Conservation (phyloP, 2,797 vertebrate species). For the Cryptoprocta ferox region DNA sequence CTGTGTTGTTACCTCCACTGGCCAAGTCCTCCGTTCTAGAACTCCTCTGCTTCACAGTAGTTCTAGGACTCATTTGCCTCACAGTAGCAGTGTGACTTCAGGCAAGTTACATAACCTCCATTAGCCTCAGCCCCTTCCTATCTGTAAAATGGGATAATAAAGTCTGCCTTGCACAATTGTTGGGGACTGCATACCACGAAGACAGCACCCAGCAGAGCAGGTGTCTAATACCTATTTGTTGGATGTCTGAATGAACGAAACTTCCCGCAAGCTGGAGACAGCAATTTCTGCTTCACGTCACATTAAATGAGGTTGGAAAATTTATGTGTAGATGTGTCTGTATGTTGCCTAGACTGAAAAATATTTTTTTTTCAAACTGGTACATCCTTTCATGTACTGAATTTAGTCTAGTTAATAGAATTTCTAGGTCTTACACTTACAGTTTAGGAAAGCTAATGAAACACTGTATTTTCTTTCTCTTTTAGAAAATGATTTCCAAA, state of each 20-base stretch:
- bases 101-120: not conserved
- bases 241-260: not conserved
- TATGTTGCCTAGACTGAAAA: not conserved
- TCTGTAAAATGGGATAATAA: not conserved
- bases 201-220: not conserved
- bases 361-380: not conserved
- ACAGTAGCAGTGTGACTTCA: not conserved
- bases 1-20: not conserved
- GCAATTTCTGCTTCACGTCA: not conserved
- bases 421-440: not conserved
- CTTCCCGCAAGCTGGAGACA: not conserved
- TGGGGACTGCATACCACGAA: not conserved
- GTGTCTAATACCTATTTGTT: not conserved
- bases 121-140: not conserved
- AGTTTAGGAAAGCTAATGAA: not conserved
- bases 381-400: not conserved
- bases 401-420: not conserved
- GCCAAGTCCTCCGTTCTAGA: not conserved
- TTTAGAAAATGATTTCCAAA: conserved; percentile 15
- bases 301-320: not conserved
- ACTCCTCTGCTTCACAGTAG: not conserved
- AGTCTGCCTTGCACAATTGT: not conserved
- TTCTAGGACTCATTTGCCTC: not conserved
- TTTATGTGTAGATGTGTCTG: not conserved
- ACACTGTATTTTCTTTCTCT: not conserved